These are phyloP conservation scores for Muscina levida DNA, from an alignment of 2,888 invertebrate genomes.

Conservation along the genomic window DNA sequence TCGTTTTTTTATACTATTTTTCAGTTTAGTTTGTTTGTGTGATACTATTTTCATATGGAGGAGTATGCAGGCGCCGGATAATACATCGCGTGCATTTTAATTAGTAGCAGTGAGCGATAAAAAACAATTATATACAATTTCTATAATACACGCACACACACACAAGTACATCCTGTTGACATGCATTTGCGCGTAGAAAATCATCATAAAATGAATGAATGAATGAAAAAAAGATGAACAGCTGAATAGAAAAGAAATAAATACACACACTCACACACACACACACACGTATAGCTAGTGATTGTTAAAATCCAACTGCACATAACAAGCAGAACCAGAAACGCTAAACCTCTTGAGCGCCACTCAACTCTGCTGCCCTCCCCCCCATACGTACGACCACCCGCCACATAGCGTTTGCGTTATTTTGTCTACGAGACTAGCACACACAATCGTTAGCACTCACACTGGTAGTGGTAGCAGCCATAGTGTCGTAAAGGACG, in stretches of 20 bases:
- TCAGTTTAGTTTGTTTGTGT: conserved; percentile 22
- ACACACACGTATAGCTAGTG: conserved; percentile 10
- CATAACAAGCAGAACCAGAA: conserved; percentile 39
- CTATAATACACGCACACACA: too few species aligned
- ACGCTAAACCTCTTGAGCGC: not conserved
- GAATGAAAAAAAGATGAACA: conserved; percentile 34
- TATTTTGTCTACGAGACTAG: conserved; percentile 43
- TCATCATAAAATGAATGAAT: conserved; percentile 25
- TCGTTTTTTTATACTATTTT: too few species aligned
- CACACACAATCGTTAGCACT: conserved; percentile 19
- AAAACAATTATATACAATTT: too few species aligned
- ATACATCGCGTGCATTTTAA: conserved; percentile 63
- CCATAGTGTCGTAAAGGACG: too few species aligned
- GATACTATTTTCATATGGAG: conserved; percentile 36
- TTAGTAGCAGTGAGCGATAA: conserved; percentile 47
- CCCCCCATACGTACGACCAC: not conserved
- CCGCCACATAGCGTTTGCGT: conserved; percentile 14
- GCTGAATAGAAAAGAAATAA: conserved; percentile 26
- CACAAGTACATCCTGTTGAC: too few species aligned
- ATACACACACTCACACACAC: conserved; percentile 23
- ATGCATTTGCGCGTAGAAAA: not conserved
- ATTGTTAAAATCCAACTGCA: conserved; percentile 44
- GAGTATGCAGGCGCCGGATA: not conserved
- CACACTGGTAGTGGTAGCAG: too few species aligned
- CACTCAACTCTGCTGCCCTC: not conserved